These are phyloP conservation scores for Amazona finschi DNA, from an alignment of 2,797 vertebrate genomes.

Conservation along the genomic window DNA sequence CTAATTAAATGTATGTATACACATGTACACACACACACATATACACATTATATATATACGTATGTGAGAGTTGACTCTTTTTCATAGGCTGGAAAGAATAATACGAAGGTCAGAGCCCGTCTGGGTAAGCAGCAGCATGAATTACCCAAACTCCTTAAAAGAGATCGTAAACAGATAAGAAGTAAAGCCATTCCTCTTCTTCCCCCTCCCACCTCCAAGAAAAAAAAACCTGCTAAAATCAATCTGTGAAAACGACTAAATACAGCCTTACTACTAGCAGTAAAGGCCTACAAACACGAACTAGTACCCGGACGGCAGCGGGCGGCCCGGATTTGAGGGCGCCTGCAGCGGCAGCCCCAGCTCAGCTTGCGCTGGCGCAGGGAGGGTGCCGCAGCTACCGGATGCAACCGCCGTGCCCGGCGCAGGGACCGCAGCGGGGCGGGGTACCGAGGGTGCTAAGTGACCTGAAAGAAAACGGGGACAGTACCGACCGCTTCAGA, in stretches of 20 bases:
- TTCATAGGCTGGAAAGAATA: not conserved
- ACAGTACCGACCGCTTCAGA: too few relatives aligned
- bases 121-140: not conserved
- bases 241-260: not conserved
- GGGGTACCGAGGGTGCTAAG: too few relatives aligned
- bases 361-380: not conserved
- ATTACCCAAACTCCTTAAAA: not conserved
- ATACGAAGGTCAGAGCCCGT: accelerated
- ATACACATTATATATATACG: too few relatives aligned
- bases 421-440: not conserved
- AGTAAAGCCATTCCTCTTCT: not conserved
- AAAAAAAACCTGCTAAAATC: too few relatives aligned
- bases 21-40: too few relatives aligned
- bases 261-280: accelerated
- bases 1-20: too few relatives aligned
- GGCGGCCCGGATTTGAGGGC: not conserved
- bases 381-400: too few relatives aligned
- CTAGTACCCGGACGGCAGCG: not conserved
- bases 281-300: accelerated
- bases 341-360: not conserved
- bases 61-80: not conserved
- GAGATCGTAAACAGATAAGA: not conserved
- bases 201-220: not conserved
- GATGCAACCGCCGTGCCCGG: not conserved
- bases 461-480: too few relatives aligned